Percentiles rank a stretch among this genome's conserved stretches.
These are phyloP conservation scores for Hipparchia semele DNA, from an alignment of 2,888 invertebrate species.

Conservation along the genomic window DNA sequence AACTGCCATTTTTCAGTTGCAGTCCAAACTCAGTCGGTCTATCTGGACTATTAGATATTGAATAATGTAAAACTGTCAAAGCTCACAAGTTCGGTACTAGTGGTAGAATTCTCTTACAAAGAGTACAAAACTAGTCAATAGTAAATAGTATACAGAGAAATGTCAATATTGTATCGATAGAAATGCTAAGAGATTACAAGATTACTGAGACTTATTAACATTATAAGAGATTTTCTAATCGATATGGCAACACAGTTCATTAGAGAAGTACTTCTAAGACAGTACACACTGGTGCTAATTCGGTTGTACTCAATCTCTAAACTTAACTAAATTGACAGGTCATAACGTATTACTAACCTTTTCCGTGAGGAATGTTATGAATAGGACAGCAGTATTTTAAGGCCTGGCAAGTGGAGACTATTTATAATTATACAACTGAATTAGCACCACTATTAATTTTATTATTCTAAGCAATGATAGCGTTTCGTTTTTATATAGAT, in stretches of 20 bases:
- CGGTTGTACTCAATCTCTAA: too few species aligned
- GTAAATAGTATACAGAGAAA: conserved; percentile 51
- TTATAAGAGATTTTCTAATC: conserved; percentile 45
- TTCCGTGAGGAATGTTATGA: too few species aligned
- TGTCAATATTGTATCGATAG: conserved; percentile 55
- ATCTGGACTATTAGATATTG: too few species aligned
- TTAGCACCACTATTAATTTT: too few species aligned
- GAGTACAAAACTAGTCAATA: conserved; percentile 44
- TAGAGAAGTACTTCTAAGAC: conserved; percentile 28
- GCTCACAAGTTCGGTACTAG: not conserved
- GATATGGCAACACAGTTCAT: conserved; percentile 51
- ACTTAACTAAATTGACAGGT: too few species aligned
- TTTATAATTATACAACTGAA: too few species aligned
- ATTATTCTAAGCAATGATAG: conserved; percentile 25
- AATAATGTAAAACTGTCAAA: not conserved
- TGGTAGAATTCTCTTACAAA: conserved; percentile 32
- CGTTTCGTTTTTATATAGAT: conserved; percentile 20
- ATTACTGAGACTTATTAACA: conserved; percentile 42
- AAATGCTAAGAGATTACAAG: conserved; percentile 70
- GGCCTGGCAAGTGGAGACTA: too few species aligned
- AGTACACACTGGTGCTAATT: conserved; percentile 3
- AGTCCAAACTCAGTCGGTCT: too few species aligned
- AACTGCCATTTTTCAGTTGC: too few species aligned
- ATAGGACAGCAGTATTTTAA: too few species aligned
- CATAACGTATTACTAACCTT: too few species aligned